phyloP scores from a whole-genome alignment of 2,797 vertebrate species.

The Hypotaenidia okinawae region DNA sequence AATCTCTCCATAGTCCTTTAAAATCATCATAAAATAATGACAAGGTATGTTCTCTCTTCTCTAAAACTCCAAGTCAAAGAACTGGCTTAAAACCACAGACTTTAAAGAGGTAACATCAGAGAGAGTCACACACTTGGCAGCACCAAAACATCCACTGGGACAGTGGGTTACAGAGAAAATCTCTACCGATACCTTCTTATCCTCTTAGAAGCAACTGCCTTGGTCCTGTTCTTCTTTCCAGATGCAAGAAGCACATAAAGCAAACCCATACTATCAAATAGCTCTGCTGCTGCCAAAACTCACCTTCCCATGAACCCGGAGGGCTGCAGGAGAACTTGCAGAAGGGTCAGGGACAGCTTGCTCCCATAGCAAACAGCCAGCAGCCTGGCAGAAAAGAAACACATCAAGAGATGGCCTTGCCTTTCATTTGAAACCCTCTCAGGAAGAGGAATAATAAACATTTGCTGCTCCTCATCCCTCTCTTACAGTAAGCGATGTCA shows the following conservation, averaged over 20 bases:
- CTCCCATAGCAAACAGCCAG: not conserved
- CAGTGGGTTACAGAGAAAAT: not conserved
- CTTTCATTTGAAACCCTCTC: not conserved
- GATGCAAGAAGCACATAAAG: not conserved
- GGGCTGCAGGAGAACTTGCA: not conserved
- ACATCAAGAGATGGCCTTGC: not conserved
- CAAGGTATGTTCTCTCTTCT: not conserved
- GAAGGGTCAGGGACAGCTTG: not conserved
- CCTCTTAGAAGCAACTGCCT: not conserved
- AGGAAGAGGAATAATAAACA: not conserved
- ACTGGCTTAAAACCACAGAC: not conserved
- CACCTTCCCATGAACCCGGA: rapidly evolving
- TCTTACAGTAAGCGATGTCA: not conserved
- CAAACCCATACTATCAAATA: not conserved
- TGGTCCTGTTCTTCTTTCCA: not conserved
- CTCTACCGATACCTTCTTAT: not conserved
- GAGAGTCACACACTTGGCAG: not conserved
- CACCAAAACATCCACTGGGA: not conserved
- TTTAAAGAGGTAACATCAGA: not conserved
- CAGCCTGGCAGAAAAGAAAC: not conserved
- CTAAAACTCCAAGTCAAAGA: not conserved
- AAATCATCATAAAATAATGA: not conserved
- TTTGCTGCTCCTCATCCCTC: not conserved
- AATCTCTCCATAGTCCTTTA: not conserved
- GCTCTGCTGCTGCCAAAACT: not conserved